These are phyloP conservation scores for Lasioglossum leucozonium DNA, from an alignment of 2,888 invertebrate species.

Conservation along the genomic window DNA sequence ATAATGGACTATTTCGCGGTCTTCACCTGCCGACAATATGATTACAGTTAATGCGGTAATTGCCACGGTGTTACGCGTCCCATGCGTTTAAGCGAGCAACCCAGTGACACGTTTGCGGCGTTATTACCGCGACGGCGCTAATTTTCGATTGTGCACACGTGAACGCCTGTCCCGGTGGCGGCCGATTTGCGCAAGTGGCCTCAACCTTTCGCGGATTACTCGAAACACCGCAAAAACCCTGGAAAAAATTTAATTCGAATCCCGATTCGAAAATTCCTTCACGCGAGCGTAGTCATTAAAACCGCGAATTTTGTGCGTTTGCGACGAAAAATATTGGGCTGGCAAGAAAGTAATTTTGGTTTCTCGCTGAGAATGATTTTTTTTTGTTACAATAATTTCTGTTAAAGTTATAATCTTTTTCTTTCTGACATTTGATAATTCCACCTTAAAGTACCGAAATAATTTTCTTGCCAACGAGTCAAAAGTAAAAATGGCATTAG, in stretches of 20 bases:
- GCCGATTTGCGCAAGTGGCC: constrained; percentile 47
- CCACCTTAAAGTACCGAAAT: no score
- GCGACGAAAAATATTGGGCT: background rate
- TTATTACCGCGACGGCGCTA: constrained; percentile 50
- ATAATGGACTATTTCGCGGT: constrained; percentile 39
- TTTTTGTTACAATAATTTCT: no score
- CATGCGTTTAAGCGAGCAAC: constrained; percentile 50
- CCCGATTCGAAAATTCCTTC: background rate
- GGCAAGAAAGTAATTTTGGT: no score
- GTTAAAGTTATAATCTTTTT: no score
- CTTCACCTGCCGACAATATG: constrained; percentile 19
- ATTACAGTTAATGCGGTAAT: constrained; percentile 52
- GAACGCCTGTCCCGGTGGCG: background rate
- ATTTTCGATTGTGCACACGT: constrained; percentile 40
- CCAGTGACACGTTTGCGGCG: constrained; percentile 57
- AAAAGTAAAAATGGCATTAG: no score
- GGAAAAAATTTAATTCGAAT: background rate
- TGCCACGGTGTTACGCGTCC: constrained; percentile 34
- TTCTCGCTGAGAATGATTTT: no score
- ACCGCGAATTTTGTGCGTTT: no score
- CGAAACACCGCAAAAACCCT: background rate
- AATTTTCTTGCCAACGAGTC: no score
- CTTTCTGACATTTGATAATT: no score
- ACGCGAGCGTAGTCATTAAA: background rate
- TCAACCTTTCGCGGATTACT: constrained; percentile 39